Evolutionary conservation across 2,888 invertebrate genomes (phyloP), one percentile per base, ranked within the genome.

Genomic region (Yponomeuta evonymella): DNA sequence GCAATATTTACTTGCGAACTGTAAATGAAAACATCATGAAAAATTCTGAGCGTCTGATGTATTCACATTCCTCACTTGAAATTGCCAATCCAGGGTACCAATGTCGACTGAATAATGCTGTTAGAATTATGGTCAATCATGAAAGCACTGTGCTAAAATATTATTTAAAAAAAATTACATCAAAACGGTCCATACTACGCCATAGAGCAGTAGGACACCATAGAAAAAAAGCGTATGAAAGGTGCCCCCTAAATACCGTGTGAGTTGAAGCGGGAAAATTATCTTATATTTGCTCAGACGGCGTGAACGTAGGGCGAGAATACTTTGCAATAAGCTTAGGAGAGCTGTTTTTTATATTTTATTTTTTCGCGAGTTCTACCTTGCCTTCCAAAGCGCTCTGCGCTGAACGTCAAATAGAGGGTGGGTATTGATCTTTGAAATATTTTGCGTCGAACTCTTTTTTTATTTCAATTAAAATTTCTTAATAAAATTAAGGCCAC

Each of bases 241-340:
- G 90, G 91, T 91, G 88, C 87, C 90, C 89, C 90, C 90, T 90
- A 90, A 92, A 90, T 90, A 90, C 90, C 90, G 86, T 73, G 90
- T 89, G 88, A 90, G 88, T 87, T 88, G 91, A 86, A 90, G 90
- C 90, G 90, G 81, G 83, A 90, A 89, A 92, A 92, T 92, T 91
- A 91, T 92, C 91, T 92, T 92, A 92, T 92, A 92, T 92, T 92
- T 92, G 91, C 86, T 88, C 91, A 91, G 89, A 90, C 83, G 82
- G 88, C 91, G 91, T 92, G 89, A 92, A 90, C 87, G 87, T 84
- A 83, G 91, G 91, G 90, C 89, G 90, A 85, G 89, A 90, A 89
- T 90, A 92, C 91, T 91, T 90, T 91, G 91, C 91, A 92, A 92
- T 92, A 91, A 92, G 91, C 91, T 91, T 90, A 90, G 87, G 51